These are phyloP conservation scores for Lophotriccus pileatus DNA, from an alignment of 2,797 vertebrate genomes.

Conservation along the genomic window DNA sequence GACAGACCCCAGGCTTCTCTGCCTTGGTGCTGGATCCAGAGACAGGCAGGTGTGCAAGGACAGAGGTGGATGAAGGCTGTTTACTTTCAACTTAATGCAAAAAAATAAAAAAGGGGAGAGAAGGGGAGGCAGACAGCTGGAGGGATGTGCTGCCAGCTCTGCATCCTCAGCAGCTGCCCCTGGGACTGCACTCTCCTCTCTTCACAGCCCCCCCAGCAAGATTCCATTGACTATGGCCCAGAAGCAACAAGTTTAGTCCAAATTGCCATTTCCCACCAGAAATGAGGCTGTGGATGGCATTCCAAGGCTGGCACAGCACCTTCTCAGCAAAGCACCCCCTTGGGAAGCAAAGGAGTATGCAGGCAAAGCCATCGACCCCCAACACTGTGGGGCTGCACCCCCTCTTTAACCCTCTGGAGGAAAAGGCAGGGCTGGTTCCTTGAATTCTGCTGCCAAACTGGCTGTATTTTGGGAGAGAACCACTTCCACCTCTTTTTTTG, in stretches of 20 bases:
- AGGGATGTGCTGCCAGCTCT: neutral
- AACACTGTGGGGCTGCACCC: neutral
- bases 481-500: neutral
- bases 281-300: neutral
- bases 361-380: neutral
- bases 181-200: neutral
- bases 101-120: neutral
- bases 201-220: neutral
- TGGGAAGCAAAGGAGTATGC: neutral
- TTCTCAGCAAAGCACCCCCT: neutral
- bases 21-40: neutral
- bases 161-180: neutral
- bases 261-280: neutral
- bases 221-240: neutral
- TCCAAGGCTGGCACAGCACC: neutral
- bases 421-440: neutral
- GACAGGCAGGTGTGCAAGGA: neutral
- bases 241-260: neutral
- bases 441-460: neutral
- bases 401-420: neutral
- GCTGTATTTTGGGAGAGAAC: neutral
- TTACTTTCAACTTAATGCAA: neutral
- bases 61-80: neutral
- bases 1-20: neutral
- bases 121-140: neutral